These are phyloP conservation scores for Psylliodes chrysocephalus DNA, from an alignment of 2,888 invertebrate species.

Conservation along the genomic window DNA sequence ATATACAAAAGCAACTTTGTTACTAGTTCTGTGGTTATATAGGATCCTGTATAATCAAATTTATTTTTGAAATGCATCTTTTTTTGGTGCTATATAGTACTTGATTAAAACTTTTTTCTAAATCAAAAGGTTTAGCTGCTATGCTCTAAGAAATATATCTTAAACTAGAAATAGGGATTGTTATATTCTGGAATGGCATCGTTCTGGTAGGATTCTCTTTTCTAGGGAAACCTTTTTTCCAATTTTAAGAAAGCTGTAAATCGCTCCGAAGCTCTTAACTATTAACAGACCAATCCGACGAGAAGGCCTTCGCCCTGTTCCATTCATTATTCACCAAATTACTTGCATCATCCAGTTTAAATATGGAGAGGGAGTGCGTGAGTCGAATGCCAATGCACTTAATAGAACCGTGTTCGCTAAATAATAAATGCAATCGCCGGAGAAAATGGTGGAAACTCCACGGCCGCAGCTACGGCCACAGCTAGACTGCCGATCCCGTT, in stretches of 20 bases:
- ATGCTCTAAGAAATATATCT: too few relatives aligned
- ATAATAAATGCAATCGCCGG: conserved; percentile 59
- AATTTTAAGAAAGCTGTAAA: conserved; percentile 1
- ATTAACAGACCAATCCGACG: conserved; percentile 12
- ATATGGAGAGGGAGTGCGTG: conserved; percentile 57
- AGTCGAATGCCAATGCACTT: conserved; percentile 58
- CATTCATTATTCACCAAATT: conserved; percentile 57
- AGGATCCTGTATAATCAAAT: too few relatives aligned
- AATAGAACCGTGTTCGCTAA: conserved; percentile 58
- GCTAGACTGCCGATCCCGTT: conserved; percentile 6
- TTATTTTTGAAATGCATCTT: too few relatives aligned
- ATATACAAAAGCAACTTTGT: too few relatives aligned
- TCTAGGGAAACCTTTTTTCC: not conserved
- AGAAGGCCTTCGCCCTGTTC: conserved; percentile 28
- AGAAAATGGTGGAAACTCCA: conserved; percentile 42
- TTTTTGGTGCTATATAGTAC: too few relatives aligned
- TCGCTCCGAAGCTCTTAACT: conserved; percentile 1
- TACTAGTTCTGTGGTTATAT: too few relatives aligned
- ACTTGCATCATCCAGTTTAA: conserved; percentile 56
- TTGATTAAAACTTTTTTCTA: too few relatives aligned
- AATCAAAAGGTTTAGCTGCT: too few relatives aligned
- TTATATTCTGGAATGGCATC: too few relatives aligned
- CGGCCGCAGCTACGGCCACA: conserved; percentile 16
- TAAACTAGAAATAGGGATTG: too few relatives aligned
- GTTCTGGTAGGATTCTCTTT: too few relatives aligned